Percentiles rank a stretch among this genome's conserved stretches.
These are phyloP conservation scores for Coluber constrictor DNA, from an alignment of 2,797 vertebrate species.

Conservation along the genomic window DNA sequence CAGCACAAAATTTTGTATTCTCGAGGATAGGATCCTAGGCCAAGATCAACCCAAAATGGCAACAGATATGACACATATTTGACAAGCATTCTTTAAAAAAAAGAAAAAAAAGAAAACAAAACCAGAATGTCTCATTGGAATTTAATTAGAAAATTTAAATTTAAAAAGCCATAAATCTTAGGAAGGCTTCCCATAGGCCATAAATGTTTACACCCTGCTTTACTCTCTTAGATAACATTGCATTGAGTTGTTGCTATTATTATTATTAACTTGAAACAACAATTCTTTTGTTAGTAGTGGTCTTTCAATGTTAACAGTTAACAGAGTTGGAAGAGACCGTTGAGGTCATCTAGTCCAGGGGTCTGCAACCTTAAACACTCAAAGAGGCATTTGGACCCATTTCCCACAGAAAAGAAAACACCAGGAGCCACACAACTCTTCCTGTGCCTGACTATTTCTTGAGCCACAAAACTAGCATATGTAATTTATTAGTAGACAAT, in stretches of 20 bases:
- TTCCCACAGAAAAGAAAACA: too few relatives aligned
- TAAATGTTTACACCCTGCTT: constrained; percentile 20
- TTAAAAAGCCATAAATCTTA: not conserved
- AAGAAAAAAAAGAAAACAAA: not conserved
- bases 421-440: too few relatives aligned
- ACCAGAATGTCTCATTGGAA: constrained; percentile 26
- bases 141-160: constrained; percentile 31
- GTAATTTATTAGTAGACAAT: too few relatives aligned
- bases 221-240: constrained; percentile 30
- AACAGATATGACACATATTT: constrained; percentile 11
- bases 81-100: not conserved
- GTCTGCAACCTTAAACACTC: too few relatives aligned
- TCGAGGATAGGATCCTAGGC: not conserved
- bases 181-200: constrained; percentile 4
- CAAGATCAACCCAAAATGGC: not conserved
- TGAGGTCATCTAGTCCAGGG: too few relatives aligned
- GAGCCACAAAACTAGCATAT: too few relatives aligned
- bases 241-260: constrained; percentile 9
- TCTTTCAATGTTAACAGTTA: not conserved
- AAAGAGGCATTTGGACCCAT: too few relatives aligned
- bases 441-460: too few relatives aligned
- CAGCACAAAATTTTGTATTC: not conserved
- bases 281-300: not conserved
- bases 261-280: not conserved
- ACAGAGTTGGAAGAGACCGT: too few relatives aligned